These are phyloP conservation scores for Coregonus sp. DNA, from an alignment of 2,797 vertebrate genomes.

Conservation along the genomic window DNA sequence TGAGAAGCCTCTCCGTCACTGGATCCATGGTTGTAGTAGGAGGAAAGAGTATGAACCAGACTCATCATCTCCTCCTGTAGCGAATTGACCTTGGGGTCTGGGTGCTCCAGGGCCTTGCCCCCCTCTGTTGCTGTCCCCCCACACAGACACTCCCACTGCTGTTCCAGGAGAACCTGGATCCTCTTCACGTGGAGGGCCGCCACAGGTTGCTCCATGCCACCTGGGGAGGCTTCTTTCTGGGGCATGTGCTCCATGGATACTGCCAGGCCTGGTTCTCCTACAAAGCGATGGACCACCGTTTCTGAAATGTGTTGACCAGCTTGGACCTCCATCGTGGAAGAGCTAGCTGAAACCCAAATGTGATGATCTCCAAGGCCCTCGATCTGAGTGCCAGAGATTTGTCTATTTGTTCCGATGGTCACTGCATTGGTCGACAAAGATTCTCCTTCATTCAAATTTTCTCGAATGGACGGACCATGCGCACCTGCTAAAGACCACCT, in stretches of 20 bases:
- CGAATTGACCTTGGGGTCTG: constrained; percentile 84
- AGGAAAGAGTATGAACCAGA: constrained; percentile 83
- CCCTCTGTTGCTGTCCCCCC: constrained; percentile 73
- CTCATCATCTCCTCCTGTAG: constrained; percentile 89
- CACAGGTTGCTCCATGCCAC: constrained; percentile 40
- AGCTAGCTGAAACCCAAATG: no score
- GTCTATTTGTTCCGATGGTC: constrained; percentile 27
- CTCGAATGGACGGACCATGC: background rate
- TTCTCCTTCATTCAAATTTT: background rate
- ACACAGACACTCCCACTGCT: constrained; percentile 92
- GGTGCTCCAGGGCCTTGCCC: constrained; percentile 76
- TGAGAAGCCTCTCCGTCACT: constrained; percentile 23
- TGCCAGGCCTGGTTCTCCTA: background rate
- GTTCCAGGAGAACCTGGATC: constrained; percentile 88
- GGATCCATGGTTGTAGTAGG: constrained; percentile 75
- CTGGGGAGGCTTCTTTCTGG: constrained; percentile 8
- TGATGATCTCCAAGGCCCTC: background rate
- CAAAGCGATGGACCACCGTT: background rate
- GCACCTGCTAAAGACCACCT: constrained; percentile 11
- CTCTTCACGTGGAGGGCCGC: constrained; percentile 83
- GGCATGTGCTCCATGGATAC: constrained; percentile 1
- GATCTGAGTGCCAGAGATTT: constrained; percentile 1
- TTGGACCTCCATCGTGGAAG: background rate
- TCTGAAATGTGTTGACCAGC: background rate
- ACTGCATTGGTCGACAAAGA: background rate